These are phyloP conservation scores for Sterna hirundo DNA, from an alignment of 2,113 vertebrate genomes.

Conservation along the genomic window DNA sequence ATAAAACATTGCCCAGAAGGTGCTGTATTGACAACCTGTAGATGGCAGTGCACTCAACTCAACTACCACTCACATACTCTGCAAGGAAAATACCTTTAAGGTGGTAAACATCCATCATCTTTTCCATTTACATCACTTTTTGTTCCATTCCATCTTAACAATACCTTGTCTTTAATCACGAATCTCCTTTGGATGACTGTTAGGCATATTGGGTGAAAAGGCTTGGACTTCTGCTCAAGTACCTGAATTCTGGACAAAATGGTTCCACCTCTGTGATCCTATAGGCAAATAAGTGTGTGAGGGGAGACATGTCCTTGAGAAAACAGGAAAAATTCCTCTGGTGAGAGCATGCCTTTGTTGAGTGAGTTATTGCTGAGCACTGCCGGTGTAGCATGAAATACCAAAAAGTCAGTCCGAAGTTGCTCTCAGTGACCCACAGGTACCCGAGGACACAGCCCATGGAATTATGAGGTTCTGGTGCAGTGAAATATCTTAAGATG, in stretches of 20 bases:
- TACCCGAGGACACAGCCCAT: neutral
- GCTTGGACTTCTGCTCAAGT: neutral
- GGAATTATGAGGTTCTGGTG: neutral
- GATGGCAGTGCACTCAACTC: constrained; percentile 44
- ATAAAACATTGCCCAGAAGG: neutral
- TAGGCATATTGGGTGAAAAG: neutral
- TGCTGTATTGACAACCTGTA: neutral
- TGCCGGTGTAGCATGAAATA: neutral
- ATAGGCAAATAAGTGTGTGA: neutral
- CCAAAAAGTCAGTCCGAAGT: neutral
- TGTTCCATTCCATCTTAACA: neutral
- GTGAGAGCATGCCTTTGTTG: neutral
- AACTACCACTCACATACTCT: neutral
- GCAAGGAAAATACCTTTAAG: neutral
- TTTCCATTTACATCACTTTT: neutral
- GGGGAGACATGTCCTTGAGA: neutral
- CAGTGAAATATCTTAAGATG: neutral
- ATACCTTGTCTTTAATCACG: neutral
- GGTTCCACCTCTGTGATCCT: neutral
- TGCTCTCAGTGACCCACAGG: neutral
- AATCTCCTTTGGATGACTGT: neutral
- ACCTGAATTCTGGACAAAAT: constrained; percentile 8
- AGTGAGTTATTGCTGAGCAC: neutral
- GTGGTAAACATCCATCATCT: neutral
- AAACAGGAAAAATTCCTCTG: neutral